Evolutionary conservation across 2,888 invertebrate genomes (phyloP), one percentile per base, ranked within the genome.

Genomic region (Apotomis betuletana): DNA sequence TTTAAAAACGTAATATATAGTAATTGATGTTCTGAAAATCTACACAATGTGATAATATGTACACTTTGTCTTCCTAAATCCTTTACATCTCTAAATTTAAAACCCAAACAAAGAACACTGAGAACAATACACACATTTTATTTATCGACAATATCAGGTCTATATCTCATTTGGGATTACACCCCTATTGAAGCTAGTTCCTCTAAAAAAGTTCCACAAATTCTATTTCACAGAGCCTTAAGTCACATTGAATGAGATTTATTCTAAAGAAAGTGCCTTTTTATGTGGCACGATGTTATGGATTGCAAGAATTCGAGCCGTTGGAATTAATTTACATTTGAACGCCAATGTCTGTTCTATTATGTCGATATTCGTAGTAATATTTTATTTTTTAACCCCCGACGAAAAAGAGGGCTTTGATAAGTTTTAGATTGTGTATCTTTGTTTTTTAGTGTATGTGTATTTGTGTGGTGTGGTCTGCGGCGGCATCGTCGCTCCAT

Each of bases 221-320:
- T 58, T 38, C n/a, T 38, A 58, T 58, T 38, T 58, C 58, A 41
- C 60, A n/a, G 0, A 9, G 44, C 64, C 41, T 44, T 5, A 55
- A 64, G 13, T 44, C 64, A 44, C 54, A 44, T 55, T 54, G 15
- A 27, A 55, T 55, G 38, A 15, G 15, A 55, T 55, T 64, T 63
- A 63, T 63, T 36, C 41, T 4, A 15, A 55, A 15, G 60, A 44
- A 41, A 15, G 27, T 54, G 54, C 15, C 55, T 44, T 12, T 38
- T 27, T 5, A 27, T 2, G 15, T 10, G 27, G 5, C 9, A 13
- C 12, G 41, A 64, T 52, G 44, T 44, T 41, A 64, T 64, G 15
- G 15, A 64, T 64, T 44, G 54, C 5, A 44, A 63, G 54, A 54
- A 54, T 27, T 27, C 3, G 49, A 9, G 10, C 9, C 49, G 10